These are phyloP conservation scores for Neomonachus schauinslandi DNA, from an alignment of 2,113 vertebrate genomes.

Conservation along the genomic window DNA sequence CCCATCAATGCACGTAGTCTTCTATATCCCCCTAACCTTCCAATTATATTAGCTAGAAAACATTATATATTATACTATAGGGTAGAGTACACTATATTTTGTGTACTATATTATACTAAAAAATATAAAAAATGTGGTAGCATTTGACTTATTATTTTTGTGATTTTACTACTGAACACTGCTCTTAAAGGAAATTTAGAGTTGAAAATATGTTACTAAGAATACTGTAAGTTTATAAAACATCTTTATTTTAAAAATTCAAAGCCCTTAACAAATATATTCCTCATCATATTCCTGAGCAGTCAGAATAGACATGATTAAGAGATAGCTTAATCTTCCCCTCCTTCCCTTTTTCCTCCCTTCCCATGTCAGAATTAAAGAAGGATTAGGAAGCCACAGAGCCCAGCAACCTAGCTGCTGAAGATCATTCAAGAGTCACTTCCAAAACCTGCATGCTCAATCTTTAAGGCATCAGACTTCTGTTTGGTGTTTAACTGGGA, in stretches of 20 bases:
- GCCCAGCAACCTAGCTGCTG: background rate
- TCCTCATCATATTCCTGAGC: background rate
- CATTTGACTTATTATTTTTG: background rate
- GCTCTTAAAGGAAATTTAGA: constrained; percentile 29
- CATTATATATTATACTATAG: background rate
- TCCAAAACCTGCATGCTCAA: background rate
- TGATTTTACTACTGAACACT: background rate
- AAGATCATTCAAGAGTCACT: background rate
- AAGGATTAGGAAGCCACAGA: background rate
- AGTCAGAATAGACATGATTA: background rate
- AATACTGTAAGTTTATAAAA: background rate
- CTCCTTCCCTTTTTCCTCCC: background rate
- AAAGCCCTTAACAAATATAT: background rate
- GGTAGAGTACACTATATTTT: background rate
- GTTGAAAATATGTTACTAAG: background rate
- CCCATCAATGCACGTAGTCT: background rate
- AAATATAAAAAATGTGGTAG: background rate
- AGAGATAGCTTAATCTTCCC: background rate
- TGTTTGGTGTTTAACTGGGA: background rate
- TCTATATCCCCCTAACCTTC: background rate
- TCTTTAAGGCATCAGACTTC: background rate
- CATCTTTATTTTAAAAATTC: constrained; percentile 25
- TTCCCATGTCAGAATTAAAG: background rate
- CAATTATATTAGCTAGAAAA: constrained; percentile 1
- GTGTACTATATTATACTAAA: background rate